These are phyloP conservation scores for Furnarius figulus DNA, from an alignment of 2,113 vertebrate genomes.

Conservation along the genomic window DNA sequence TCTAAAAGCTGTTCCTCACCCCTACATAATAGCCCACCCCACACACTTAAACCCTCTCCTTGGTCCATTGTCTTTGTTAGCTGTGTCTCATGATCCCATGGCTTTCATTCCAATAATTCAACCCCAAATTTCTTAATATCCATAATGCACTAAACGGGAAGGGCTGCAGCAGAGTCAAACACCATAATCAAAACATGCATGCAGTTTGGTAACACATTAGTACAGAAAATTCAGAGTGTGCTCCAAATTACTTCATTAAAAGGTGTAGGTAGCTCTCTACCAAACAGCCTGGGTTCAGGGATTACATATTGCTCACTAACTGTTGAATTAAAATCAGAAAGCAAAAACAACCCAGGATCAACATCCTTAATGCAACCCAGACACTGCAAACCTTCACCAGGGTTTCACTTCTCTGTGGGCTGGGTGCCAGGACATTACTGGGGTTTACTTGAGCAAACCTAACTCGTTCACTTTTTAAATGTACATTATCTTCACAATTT, in stretches of 20 bases:
- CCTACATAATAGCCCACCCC: neutral
- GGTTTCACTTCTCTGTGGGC: neutral
- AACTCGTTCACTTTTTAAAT: neutral
- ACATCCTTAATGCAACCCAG: neutral
- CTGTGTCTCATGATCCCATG: neutral
- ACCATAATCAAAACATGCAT: conserved; percentile 2
- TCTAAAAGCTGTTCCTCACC: conserved; percentile 48
- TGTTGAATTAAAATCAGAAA: conserved; percentile 13
- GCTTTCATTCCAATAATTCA: conserved; percentile 17
- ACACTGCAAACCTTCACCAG: neutral
- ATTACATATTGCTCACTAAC: neutral
- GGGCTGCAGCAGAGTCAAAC: conserved; percentile 28
- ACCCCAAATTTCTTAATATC: neutral
- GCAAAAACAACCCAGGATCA: neutral
- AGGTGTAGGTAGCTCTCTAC: neutral
- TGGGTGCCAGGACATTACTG: neutral
- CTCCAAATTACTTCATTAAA: neutral
- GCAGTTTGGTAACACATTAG: conserved; percentile 28
- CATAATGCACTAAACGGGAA: neutral
- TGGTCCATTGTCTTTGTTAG: neutral
- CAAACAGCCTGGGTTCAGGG: neutral
- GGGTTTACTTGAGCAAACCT: conserved; percentile 22
- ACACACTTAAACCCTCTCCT: neutral
- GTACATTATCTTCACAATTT: neutral
- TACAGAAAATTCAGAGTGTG: neutral